phyloP scores from a whole-genome alignment of 2,888 invertebrate genomes.

The Scelioninae gen. 2 region DNA sequence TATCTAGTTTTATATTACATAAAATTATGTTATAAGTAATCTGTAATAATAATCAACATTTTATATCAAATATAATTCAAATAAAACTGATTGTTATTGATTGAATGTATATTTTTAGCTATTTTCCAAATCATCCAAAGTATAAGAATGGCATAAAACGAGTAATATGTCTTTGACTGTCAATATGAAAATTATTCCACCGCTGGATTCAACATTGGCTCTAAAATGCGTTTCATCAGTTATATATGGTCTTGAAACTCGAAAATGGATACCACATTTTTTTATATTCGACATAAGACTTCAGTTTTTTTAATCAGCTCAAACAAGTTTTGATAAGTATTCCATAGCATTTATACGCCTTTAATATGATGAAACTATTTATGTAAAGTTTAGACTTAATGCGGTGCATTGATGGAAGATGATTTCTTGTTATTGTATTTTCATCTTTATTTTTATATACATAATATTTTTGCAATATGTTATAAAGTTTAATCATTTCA shows the following conservation, averaged over 20 bases:
- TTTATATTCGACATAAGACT: constrained; percentile 59
- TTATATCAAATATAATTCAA: too few species aligned
- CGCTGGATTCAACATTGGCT: constrained; percentile 63
- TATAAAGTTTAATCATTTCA: too few species aligned
- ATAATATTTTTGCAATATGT: constrained; percentile 10
- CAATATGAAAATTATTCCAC: constrained; percentile 51
- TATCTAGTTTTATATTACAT: too few species aligned
- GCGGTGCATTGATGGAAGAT: constrained; percentile 67
- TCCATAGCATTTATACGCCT: constrained; percentile 70
- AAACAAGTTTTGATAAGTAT: constrained; percentile 69
- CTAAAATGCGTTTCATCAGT: constrained; percentile 35
- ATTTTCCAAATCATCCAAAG: constrained; percentile 99
- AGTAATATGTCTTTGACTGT: constrained; percentile 6
- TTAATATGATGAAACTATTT: constrained; percentile 63
- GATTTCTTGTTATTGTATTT: constrained; percentile 10
- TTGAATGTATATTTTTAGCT: constrained; percentile 79
- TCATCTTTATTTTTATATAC: constrained; percentile 8
- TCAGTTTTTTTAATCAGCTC: constrained; percentile 65
- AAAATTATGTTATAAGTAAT: too few species aligned
- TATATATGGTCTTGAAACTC: constrained; percentile 26
- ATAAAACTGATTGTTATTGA: too few species aligned
- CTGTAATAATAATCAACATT: too few species aligned
- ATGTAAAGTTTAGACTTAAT: constrained; percentile 61
- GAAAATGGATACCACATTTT: constrained; percentile 24
- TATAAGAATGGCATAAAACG: constrained; percentile 88